Percentiles rank a stretch among this genome's conserved stretches.
These are phyloP conservation scores for Dione vanillae DNA, from an alignment of 2,888 invertebrate species.

Conservation along the genomic window DNA sequence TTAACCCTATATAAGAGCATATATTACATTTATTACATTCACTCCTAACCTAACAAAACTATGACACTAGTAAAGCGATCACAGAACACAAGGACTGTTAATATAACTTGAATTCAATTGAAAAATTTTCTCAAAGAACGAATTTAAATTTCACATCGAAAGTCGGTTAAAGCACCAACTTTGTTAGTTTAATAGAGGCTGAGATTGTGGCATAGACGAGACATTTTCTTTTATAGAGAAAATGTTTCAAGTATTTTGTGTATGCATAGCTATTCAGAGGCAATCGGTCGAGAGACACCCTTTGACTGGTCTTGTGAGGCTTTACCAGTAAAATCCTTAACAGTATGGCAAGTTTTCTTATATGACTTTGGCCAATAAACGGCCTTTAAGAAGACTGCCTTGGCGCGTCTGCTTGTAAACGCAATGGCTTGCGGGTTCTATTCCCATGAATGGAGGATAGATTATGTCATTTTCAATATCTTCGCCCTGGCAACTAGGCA, in stretches of 20 bases:
- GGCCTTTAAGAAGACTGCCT: too few species aligned
- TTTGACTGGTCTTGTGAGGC: constrained; percentile 21
- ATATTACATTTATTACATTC: too few species aligned
- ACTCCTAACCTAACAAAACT: background rate
- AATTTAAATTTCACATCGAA: constrained; percentile 24
- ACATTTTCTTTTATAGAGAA: constrained; percentile 31
- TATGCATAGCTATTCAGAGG: constrained; percentile 42
- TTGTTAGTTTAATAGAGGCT: constrained; percentile 27
- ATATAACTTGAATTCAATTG: constrained; percentile 4
- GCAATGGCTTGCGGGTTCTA: too few species aligned
- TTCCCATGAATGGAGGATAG: too few species aligned
- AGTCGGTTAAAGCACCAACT: constrained; percentile 1
- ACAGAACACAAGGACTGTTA: background rate
- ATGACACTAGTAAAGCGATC: background rate
- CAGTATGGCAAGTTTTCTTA: too few species aligned
- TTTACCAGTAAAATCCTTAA: background rate
- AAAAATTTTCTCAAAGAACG: background rate
- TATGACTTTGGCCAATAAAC: too few species aligned
- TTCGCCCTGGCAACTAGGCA: too few species aligned
- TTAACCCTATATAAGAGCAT: too few species aligned
- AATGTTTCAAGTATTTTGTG: constrained; percentile 43
- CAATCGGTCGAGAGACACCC: constrained; percentile 31
- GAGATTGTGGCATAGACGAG: constrained; percentile 11
- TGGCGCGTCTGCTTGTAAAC: too few species aligned
- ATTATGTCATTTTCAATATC: too few species aligned